phyloP scores from a whole-genome alignment of 2,888 invertebrate species.

The Ectropis crepuscularia region DNA sequence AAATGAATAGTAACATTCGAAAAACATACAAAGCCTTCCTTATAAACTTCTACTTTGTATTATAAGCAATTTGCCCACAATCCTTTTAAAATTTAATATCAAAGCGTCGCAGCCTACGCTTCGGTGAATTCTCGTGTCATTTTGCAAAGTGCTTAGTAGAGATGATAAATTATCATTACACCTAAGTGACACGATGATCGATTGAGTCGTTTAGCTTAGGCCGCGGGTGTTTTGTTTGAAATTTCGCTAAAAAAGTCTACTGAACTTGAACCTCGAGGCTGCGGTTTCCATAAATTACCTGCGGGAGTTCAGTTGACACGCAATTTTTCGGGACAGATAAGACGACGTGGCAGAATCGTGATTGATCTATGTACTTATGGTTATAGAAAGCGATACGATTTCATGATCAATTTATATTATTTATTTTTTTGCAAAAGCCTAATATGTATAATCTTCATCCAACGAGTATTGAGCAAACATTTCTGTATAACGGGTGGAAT shows the following conservation, averaged over 20 bases:
- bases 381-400: background rate
- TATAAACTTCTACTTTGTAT: constrained; percentile 19
- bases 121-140: constrained; percentile 40
- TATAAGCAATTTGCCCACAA: constrained; percentile 16
- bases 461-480: no score
- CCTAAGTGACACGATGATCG: constrained; percentile 60
- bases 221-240: constrained; percentile 40
- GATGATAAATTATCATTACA: constrained; percentile 67
- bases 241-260: constrained; percentile 28
- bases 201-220: constrained; percentile 57
- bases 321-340: constrained; percentile 23
- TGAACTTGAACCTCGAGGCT: constrained; percentile 21
- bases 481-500: no score
- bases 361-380: constrained; percentile 8
- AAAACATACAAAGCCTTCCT: constrained; percentile 5
- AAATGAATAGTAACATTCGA: background rate
- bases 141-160: constrained; percentile 56
- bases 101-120: constrained; percentile 24
- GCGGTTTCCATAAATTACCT: constrained; percentile 28
- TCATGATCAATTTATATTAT: no score
- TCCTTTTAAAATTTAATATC: constrained; percentile 35
- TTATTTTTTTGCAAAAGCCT: no score
- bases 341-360: background rate
- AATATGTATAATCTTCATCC: no score
- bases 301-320: constrained; percentile 24